phyloP scores from a whole-genome alignment of 1,140 invertebrate species.

The Brachionus asplanchnoidis region DNA sequence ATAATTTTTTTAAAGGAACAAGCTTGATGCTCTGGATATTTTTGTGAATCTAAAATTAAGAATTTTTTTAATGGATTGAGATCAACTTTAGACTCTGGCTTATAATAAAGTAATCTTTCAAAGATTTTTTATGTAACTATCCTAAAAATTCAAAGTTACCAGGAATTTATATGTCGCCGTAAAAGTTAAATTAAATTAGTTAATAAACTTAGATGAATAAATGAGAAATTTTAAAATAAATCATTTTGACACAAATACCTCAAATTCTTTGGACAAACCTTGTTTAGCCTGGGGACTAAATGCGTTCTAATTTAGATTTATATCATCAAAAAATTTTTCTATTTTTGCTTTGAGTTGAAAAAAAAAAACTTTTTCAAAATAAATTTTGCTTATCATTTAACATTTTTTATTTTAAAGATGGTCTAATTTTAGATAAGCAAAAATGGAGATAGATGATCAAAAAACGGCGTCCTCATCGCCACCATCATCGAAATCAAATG shows the following conservation, averaged over 20 bases:
- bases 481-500: neutral
- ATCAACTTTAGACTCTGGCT: neutral
- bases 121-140: neutral
- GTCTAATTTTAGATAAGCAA: slow-evolving; percentile 16
- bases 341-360: neutral
- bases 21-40: neutral
- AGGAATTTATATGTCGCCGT: neutral
- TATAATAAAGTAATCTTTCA: neutral
- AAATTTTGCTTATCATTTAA: neutral
- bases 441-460: neutral
- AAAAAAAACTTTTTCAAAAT: neutral
- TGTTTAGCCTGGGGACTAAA: neutral
- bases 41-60: neutral
- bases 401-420: slow-evolving; percentile 6
- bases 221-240: no score
- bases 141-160: neutral
- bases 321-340: neutral
- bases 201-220: no score
- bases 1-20: neutral
- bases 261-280: neutral
- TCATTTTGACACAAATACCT: neutral
- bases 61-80: neutral
- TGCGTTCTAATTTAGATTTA: neutral
- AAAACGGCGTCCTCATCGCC: slow-evolving; percentile 4
- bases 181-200: no score